A percentile compares a stretch with the other conserved stretches of the same genome.
Conservation (phyloP, 2,888 invertebrate species). For the Coleophora flavipennella region DNA sequence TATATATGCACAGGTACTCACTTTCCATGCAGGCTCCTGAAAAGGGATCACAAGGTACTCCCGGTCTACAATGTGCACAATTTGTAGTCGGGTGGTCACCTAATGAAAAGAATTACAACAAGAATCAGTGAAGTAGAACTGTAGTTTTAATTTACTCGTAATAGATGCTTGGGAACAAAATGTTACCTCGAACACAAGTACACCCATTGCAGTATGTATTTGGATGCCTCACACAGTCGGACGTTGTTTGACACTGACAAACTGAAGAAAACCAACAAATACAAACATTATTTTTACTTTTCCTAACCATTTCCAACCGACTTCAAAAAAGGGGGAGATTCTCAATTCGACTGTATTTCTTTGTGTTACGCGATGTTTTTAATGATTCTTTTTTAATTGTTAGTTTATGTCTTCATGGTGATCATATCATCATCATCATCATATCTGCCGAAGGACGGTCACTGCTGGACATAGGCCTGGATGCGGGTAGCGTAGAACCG, state of each 20-base stretch:
- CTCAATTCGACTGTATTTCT: too few relatives aligned
- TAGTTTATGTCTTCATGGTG: too few relatives aligned
- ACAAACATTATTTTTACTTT: too few relatives aligned
- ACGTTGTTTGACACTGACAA: conserved; percentile 79
- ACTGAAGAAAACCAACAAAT: conserved; percentile 66
- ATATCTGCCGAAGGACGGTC: too few relatives aligned
- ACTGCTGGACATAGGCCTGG: too few relatives aligned
- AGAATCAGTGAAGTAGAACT: background rate
- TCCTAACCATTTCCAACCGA: too few relatives aligned
- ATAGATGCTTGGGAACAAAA: conserved; percentile 12
- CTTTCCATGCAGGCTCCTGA: conserved; percentile 89
- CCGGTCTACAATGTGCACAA: conserved; percentile 85
- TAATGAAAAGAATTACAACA: conserved; percentile 9
- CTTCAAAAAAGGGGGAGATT: too few relatives aligned
- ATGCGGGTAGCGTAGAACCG: too few relatives aligned
- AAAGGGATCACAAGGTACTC: conserved; percentile 82
- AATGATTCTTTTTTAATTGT: too few relatives aligned
- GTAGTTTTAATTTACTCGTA: background rate
- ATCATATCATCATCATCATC: too few relatives aligned
- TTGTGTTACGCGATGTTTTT: too few relatives aligned
- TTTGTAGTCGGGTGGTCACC: conserved; percentile 50
- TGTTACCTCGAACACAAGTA: conserved; percentile 76
- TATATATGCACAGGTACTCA: conserved; percentile 56
- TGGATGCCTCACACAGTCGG: conserved; percentile 74
- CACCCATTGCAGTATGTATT: conserved; percentile 80